These are phyloP conservation scores for Saxicola maurus DNA, from an alignment of 2,797 vertebrate genomes.

Conservation along the genomic window DNA sequence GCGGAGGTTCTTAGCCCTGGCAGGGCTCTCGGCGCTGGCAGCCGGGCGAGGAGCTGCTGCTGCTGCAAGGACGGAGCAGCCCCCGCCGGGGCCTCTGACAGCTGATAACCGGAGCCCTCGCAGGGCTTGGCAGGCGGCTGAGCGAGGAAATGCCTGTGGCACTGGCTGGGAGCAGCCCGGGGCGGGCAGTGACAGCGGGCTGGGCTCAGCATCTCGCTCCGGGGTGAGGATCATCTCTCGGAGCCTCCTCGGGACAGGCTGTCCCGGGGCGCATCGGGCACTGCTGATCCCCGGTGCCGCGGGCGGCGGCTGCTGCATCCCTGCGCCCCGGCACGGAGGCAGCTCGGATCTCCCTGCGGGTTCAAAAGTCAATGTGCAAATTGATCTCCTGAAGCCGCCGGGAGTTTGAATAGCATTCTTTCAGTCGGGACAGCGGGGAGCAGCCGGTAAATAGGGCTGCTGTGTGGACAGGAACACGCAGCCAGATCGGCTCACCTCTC, in stretches of 20 bases:
- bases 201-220: not conserved
- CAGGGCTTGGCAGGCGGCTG: not conserved
- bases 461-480: not conserved
- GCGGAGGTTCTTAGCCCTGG: not conserved
- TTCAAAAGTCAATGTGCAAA: conserved; percentile 16
- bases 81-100: conserved; percentile 40
- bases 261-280: not conserved
- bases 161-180: not conserved
- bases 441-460: not conserved
- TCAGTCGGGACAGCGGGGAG: not conserved
- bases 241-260: not conserved
- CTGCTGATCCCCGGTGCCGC: rapidly evolving
- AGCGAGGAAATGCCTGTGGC: conserved; percentile 48
- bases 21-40: not conserved
- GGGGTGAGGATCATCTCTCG: not conserved
- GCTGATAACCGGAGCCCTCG: conserved; percentile 36
- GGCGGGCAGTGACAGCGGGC: not conserved
- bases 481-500: not conserved
- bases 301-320: not conserved
- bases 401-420: not conserved
- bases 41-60: not conserved
- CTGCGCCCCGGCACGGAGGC: not conserved
- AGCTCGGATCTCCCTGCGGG: not conserved
- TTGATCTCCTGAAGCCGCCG: not conserved
- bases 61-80: not conserved